Conservation (phyloP, 2,113 vertebrate species). For the Nymphicus hollandicus region DNA sequence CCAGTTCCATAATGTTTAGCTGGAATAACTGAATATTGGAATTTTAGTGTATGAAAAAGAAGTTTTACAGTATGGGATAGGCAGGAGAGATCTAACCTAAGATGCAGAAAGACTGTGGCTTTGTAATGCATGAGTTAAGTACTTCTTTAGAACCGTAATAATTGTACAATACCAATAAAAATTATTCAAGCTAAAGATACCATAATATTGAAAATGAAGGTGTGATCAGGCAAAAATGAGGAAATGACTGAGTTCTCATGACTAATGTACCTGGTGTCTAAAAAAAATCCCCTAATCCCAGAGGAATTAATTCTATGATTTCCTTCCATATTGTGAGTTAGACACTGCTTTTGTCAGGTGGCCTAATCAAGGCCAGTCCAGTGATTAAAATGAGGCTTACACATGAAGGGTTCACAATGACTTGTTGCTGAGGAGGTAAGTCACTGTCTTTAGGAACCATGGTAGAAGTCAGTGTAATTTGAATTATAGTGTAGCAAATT, state of each 20-base stretch:
- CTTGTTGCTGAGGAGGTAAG: background rate
- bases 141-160: background rate
- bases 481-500: background rate
- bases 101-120: background rate
- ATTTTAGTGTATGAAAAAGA: background rate
- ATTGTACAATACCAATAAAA: background rate
- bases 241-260: background rate
- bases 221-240: background rate
- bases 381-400: background rate
- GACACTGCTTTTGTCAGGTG: background rate
- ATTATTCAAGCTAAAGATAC: background rate
- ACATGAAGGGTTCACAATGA: background rate
- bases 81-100: background rate
- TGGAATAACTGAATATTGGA: background rate
- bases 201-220: background rate
- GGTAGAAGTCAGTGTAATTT: background rate
- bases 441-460: background rate
- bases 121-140: background rate
- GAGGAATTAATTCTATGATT: background rate
- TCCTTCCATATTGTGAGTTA: background rate
- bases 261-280: background rate
- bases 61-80: background rate
- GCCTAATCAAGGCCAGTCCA: background rate
- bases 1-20: background rate
- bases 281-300: background rate